Evolutionary conservation across 2,797 vertebrate species (phyloP).

Genomic region (Chromis chromis): DNA sequence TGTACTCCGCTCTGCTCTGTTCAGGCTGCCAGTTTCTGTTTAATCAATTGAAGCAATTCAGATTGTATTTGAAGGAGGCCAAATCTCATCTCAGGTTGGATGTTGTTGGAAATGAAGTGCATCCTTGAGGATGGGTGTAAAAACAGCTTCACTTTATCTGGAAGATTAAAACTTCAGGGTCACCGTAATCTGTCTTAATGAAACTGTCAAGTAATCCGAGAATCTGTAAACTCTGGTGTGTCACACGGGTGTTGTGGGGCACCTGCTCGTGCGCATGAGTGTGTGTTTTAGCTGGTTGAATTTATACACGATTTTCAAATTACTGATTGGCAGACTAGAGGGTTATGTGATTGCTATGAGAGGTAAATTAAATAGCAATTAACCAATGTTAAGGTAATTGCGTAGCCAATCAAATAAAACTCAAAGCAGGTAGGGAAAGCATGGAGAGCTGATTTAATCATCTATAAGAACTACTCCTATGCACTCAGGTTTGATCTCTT

Average conservation of each 20-base stretch:
- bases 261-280: conserved; percentile 14
- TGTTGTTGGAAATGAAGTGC: conserved; percentile 72
- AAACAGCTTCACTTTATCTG: conserved; percentile 71
- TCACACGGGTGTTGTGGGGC: conserved; percentile 2
- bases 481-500: conserved; percentile 53
- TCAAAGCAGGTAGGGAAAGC: conserved; percentile 73
- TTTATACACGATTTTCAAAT: conserved; percentile 64
- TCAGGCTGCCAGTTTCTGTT: conserved; percentile 74
- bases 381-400: conserved; percentile 83
- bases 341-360: conserved; percentile 78
- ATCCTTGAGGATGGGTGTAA: conserved; percentile 63
- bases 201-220: conserved; percentile 72
- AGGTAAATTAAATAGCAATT: conserved; percentile 84
- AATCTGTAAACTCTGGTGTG: conserved; percentile 48
- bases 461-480: conserved; percentile 57
- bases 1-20: conserved; percentile 63
- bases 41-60: conserved; percentile 78
- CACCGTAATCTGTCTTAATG: conserved; percentile 72
- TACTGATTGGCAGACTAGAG: conserved; percentile 78
- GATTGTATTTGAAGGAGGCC: conserved; percentile 73
- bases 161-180: conserved; percentile 77
- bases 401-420: conserved; percentile 81
- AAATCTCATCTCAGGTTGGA: conserved; percentile 70
- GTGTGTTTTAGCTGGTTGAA: conserved; percentile 36
- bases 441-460: conserved; percentile 71